Conservation (phyloP, 2,888 invertebrate species). For the Ormyrus pomaceus region DNA sequence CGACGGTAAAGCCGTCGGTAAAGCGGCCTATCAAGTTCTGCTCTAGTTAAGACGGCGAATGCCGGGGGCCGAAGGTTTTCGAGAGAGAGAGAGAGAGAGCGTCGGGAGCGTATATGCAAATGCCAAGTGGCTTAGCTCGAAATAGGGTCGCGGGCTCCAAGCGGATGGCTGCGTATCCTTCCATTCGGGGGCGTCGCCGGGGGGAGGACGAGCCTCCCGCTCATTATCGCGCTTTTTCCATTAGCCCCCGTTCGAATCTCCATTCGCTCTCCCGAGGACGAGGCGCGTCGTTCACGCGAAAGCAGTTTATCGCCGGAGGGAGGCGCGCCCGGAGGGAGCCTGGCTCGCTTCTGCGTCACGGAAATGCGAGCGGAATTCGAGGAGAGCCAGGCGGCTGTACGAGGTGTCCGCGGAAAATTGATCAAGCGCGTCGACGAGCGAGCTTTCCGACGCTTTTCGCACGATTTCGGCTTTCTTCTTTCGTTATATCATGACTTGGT, state of each 20-base stretch:
- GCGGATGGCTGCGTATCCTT: too few species aligned
- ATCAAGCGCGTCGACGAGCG: too few species aligned
- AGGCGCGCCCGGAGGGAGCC: too few species aligned
- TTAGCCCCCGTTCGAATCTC: slow-evolving; percentile 66
- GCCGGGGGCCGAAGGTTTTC: slow-evolving; percentile 38
- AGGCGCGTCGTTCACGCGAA: not conserved
- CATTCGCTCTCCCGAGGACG: slow-evolving; percentile 37
- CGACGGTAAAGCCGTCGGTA: too few species aligned
- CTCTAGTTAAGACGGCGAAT: slow-evolving; percentile 44
- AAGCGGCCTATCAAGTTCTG: slow-evolving; percentile 2
- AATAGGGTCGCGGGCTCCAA: slow-evolving; percentile 59
- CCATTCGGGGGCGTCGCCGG: too few species aligned
- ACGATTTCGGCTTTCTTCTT: too few species aligned
- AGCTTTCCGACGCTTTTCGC: too few species aligned
- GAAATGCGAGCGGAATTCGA: too few species aligned
- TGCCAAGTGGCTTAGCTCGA: slow-evolving; percentile 58
- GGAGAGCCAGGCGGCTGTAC: too few species aligned
- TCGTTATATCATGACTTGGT: too few species aligned
- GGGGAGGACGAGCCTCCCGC: slow-evolving; percentile 7
- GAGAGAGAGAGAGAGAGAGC: not conserved
- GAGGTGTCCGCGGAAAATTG: too few species aligned
- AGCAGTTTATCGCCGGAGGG: not conserved
- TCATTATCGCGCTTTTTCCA: slow-evolving; percentile 65
- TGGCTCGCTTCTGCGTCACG: too few species aligned
- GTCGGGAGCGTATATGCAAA: slow-evolving; percentile 57